These are phyloP conservation scores for Sarcophaga subvicina DNA, from an alignment of 2,888 invertebrate genomes.

Conservation along the genomic window DNA sequence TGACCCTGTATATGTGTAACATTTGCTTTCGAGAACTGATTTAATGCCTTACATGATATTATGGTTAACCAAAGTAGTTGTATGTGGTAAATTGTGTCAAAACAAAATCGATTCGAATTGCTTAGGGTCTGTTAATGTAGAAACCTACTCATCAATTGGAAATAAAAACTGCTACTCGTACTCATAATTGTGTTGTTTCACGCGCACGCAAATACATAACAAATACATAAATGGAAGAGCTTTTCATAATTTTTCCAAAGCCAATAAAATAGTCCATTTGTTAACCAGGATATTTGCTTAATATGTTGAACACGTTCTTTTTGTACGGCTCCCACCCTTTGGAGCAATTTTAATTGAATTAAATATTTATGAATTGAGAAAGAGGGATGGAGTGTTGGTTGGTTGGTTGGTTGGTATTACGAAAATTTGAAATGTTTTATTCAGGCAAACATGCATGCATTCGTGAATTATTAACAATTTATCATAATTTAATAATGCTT, in stretches of 20 bases:
- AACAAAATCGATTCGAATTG: no score
- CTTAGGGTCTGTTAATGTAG: no score
- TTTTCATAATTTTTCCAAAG: background rate
- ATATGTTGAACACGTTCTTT: background rate
- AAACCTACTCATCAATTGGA: no score
- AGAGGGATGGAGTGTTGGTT: background rate
- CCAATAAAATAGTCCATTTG: background rate
- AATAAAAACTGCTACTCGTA: no score
- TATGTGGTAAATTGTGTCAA: no score
- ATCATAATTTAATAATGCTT: slow-evolving; percentile 37
- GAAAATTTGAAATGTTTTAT: background rate
- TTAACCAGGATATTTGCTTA: background rate
- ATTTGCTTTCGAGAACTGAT: no score
- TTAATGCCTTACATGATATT: no score
- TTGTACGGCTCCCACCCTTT: background rate
- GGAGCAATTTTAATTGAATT: background rate
- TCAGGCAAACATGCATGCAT: background rate
- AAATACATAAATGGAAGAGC: background rate
- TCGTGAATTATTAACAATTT: slow-evolving; percentile 55
- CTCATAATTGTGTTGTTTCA: no score
- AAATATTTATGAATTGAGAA: background rate
- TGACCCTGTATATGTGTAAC: no score
- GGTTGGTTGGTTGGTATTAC: background rate
- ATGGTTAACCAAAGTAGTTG: no score
- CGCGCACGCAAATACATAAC: no score